Evolutionary conservation across 2,888 invertebrate species (phyloP), one percentile per base, ranked within the genome.

Genomic region (Lordiphosa fenestrarum): DNA sequence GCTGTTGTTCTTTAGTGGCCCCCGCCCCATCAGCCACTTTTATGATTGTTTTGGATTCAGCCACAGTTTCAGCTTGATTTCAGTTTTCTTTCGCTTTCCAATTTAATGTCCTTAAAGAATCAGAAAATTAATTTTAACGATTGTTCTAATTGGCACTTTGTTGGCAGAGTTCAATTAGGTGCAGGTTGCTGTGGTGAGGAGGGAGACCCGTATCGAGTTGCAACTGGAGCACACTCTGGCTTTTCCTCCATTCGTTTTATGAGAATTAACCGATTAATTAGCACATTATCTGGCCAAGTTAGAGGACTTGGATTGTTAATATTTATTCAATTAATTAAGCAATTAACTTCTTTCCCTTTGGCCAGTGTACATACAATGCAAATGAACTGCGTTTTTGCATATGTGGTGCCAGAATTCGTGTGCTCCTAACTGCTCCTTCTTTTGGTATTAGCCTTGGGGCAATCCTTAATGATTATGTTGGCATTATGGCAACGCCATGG

Each of bases 241-340:
- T 33, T 15, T 44, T 15, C 6, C 13, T 30, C 13, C 13, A 15
- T 30, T 0, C 42, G 25, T 44, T 44, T 13, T 23, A 44, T 48
- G 62, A 63, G 19, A 19, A 35, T 53, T 62, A 53, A 40, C 61
- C 38, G 38, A 52, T 3, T 36, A 49, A 50, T 54, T 55, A 64
- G 12, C 46, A 30, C 47, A 51, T 21, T 51, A 15, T 10, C 44
- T 12, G 12, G 2, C 12, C 3, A 30, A 13, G n/a, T 21, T 40
- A n/a, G 19, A 19, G 15, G 2, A 19, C 15, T 39, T 39, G 19
- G 15, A 39, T 25, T 25, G 19, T 39, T 19, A 19, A 39, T 38
- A 61, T 61, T 44, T 48, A 42, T 42, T 47, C 57, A 44, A 52
- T 52, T 48, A 40, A 64, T 64, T 49, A 49, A 37, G 52, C 52